Evolutionary conservation across 2,113 vertebrate genomes (phyloP).

Genomic region (Spea multiplicata): DNA sequence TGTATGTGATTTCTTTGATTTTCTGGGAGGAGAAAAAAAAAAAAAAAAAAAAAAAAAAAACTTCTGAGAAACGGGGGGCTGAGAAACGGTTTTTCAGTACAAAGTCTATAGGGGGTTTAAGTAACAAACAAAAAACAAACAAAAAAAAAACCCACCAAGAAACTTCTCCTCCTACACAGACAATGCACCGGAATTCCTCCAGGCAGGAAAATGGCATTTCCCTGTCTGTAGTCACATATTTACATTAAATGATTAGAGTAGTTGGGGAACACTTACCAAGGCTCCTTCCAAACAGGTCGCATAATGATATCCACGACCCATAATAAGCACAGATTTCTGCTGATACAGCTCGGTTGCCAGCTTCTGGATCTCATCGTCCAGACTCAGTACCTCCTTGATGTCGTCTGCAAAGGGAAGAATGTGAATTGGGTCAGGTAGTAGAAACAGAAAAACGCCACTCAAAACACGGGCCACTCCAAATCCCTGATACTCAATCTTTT

Average conservation of each 20-base stretch:
- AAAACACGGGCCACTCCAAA: too few relatives aligned
- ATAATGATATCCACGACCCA: slow-evolving; percentile 96
- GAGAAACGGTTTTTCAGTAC: too few relatives aligned
- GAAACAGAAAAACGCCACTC: too few relatives aligned
- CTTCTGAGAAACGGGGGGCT: neutral
- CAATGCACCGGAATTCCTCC: too few relatives aligned
- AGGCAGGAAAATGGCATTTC: neutral
- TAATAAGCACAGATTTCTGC: slow-evolving; percentile 96
- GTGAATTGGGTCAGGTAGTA: neutral
- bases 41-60: neutral
- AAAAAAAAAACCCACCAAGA: too few relatives aligned
- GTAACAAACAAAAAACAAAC: too few relatives aligned
- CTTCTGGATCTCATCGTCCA: slow-evolving; percentile 96
- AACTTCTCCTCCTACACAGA: too few relatives aligned
- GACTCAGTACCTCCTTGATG: slow-evolving; percentile 92
- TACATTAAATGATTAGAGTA: neutral
- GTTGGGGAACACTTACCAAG: slow-evolving; percentile 70
- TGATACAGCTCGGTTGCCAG: slow-evolving; percentile 89
- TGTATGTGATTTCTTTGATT: slow-evolving; percentile 99
- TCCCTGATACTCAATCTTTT: too few relatives aligned
- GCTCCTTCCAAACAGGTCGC: slow-evolving; percentile 95
- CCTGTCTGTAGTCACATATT: too few relatives aligned
- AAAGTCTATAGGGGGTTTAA: too few relatives aligned
- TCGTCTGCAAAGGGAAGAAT: slow-evolving; percentile 67
- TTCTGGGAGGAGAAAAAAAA: slow-evolving; percentile 69